A percentile compares a stretch with the other conserved stretches of the same genome.
phyloP scores from a whole-genome alignment of 2,797 vertebrate species.

The Okamejei kenojei region DNA sequence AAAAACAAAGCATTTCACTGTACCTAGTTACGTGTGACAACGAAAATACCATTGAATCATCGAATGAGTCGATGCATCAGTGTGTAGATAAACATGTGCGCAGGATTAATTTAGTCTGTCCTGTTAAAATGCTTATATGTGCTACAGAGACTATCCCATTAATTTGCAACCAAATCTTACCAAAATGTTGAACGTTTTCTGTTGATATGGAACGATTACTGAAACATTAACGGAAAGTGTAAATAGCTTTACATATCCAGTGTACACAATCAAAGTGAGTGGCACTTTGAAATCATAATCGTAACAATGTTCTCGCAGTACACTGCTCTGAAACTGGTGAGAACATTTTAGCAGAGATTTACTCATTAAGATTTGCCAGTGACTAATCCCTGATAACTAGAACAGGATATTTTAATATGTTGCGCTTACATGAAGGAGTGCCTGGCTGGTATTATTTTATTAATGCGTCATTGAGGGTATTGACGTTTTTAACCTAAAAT shows the following conservation, averaged over 20 bases:
- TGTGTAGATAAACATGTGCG: too few species aligned
- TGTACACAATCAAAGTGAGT: constrained; percentile 11
- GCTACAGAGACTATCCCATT: neutral
- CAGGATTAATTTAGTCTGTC: neutral
- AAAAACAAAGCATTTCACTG: too few species aligned
- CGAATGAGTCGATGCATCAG: neutral
- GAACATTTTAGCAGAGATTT: constrained; percentile 6
- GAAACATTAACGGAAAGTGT: neutral
- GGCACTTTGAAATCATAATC: constrained; percentile 2
- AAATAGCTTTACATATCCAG: neutral
- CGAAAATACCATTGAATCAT: too few species aligned
- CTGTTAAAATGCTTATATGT: neutral
- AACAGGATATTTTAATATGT: constrained; percentile 13
- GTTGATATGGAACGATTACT: constrained; percentile 1
- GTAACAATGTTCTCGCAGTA: neutral
- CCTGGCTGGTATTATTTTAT: neutral
- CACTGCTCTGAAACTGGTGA: constrained; percentile 1
- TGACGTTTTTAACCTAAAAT: constrained; percentile 30
- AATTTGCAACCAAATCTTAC: constrained; percentile 13
- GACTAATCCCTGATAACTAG: neutral
- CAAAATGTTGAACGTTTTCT: neutral
- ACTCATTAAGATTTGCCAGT: neutral
- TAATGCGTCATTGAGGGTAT: constrained; percentile 1
- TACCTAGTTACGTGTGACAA: too few species aligned
- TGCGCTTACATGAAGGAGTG: neutral